phyloP scores from a whole-genome alignment of 2,113 vertebrate species.

The Zapornia atra region DNA sequence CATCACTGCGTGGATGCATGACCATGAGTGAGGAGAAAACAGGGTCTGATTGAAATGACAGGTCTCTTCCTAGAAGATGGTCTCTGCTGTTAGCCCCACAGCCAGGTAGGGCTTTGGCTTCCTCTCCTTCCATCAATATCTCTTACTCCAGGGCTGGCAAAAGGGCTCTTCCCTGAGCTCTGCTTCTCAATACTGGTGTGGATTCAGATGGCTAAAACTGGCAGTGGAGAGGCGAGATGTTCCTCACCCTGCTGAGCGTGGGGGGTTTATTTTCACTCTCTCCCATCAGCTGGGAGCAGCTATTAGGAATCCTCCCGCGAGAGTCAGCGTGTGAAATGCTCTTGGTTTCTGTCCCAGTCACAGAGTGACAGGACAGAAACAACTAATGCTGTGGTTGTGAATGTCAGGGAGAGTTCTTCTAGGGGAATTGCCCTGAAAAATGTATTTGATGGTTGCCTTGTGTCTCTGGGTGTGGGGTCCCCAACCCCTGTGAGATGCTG shows the following conservation, averaged over 20 bases:
- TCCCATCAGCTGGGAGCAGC: neutral
- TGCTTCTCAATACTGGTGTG: neutral
- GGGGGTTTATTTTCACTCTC: neutral
- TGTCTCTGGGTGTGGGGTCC: neutral
- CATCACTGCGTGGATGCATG: accelerated
- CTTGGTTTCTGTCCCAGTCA: neutral
- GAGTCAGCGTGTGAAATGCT: neutral
- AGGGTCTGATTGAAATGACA: neutral
- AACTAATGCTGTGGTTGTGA: neutral
- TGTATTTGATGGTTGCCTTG: neutral
- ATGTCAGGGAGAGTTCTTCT: neutral
- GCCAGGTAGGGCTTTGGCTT: neutral
- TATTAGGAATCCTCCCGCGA: neutral
- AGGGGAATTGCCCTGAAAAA: neutral
- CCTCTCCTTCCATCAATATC: neutral
- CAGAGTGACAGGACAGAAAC: neutral
- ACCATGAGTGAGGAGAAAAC: neutral
- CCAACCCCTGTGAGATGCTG: neutral
- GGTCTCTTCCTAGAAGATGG: neutral
- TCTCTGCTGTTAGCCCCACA: neutral
- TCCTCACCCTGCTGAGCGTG: neutral
- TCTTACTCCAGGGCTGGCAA: neutral
- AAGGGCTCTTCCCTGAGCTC: neutral
- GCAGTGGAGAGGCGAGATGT: neutral
- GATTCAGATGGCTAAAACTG: neutral